Percentiles rank a stretch among this genome's conserved stretches.
phyloP scores from a whole-genome alignment of 2,113 vertebrate species.

The Labrus mixtus region DNA sequence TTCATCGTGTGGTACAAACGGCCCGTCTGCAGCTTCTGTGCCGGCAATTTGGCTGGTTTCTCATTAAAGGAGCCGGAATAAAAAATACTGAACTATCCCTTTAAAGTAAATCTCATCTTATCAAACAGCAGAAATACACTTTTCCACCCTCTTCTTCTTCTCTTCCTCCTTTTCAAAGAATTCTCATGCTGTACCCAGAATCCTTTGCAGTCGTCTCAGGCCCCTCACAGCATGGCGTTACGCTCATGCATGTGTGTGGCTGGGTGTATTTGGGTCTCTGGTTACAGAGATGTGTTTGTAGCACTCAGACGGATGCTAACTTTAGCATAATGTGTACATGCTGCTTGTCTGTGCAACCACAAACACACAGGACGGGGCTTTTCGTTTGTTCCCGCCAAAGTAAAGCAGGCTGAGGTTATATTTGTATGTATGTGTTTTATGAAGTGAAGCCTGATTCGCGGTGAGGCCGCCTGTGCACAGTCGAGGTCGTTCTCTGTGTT shows the following conservation, averaged over 20 bases:
- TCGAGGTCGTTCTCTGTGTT: conserved; percentile 47
- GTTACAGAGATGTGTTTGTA: conserved; percentile 41
- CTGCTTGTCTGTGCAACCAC: conserved; percentile 52
- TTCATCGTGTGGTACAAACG: too few species aligned
- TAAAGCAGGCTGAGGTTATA: conserved; percentile 5
- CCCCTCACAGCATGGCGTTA: conserved; percentile 13
- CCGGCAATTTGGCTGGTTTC: too few species aligned
- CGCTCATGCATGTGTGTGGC: conserved; percentile 11
- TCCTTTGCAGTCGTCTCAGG: conserved; percentile 16
- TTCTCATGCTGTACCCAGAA: conserved; percentile 15
- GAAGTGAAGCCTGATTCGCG: conserved; percentile 27
- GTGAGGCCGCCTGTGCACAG: conserved; percentile 12
- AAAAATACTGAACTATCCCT: too few species aligned
- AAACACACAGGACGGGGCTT: conserved; percentile 45
- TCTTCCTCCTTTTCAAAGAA: too few species aligned
- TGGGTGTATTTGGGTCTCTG: conserved; percentile 47
- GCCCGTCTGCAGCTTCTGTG: too few species aligned
- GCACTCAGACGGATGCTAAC: conserved; percentile 59
- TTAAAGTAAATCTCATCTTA: too few species aligned
- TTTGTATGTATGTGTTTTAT: conserved; percentile 23
- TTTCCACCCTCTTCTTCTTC: too few species aligned
- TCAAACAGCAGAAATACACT: too few species aligned
- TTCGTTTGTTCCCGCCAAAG: conserved; percentile 48
- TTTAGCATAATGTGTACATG: conserved; percentile 64
- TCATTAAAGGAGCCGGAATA: too few species aligned